These are phyloP conservation scores for Drosophila kanekoi DNA, from an alignment of 2,888 invertebrate genomes.

Conservation along the genomic window DNA sequence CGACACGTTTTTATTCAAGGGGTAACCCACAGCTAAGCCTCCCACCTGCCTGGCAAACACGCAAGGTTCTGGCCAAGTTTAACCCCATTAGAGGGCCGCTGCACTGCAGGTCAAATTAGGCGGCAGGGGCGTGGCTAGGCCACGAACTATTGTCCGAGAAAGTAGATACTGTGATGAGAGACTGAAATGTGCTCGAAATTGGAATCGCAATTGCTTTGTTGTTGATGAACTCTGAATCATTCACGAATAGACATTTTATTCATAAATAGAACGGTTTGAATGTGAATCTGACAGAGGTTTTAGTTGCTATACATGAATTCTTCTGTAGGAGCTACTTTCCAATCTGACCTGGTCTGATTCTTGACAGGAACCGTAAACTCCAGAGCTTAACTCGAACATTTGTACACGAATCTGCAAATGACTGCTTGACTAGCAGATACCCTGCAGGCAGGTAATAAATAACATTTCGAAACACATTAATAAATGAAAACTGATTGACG, in stretches of 20 bases:
- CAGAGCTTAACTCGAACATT: no score
- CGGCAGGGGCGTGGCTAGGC: constrained; percentile 11
- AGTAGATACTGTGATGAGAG: constrained; percentile 8
- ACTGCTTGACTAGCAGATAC: no score
- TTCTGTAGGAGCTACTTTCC: no score
- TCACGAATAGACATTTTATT: neutral
- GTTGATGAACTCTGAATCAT: neutral
- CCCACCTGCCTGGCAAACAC: constrained; percentile 34
- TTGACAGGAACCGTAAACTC: no score
- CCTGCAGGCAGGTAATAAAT: no score
- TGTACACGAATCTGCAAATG: no score
- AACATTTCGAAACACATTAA: no score
- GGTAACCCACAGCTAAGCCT: neutral
- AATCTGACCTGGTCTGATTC: no score
- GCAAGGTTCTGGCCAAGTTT: constrained; percentile 54
- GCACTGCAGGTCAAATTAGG: constrained; percentile 38
- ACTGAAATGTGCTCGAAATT: constrained; percentile 1
- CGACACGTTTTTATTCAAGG: constrained; percentile 68
- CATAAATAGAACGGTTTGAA: neutral
- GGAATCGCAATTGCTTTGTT: constrained; percentile 1
- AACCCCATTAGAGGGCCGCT: constrained; percentile 41
- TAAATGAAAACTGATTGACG: no score
- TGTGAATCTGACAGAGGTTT: neutral
- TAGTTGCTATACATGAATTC: no score
- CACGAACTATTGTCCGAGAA: constrained; percentile 8